Base-by-base conservation (phyloP, 2,113 vertebrate species). In the Colinus virginianus region DNA sequence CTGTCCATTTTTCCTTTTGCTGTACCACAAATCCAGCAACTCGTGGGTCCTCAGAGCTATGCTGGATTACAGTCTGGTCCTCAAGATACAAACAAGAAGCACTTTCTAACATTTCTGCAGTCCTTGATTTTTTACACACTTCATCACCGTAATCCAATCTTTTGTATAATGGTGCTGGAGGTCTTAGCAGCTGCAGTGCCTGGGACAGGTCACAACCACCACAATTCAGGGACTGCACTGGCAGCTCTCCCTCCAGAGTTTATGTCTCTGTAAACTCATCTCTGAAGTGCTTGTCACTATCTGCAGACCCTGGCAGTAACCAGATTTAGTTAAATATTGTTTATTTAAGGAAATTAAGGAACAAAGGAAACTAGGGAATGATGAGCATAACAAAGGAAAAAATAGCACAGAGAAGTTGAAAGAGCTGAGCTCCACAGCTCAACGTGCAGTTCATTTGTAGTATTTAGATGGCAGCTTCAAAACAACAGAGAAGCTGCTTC, bases 161-260 rank as follows among this genome's bases (percentile, higher is more conserved):
- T 69, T 45, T 38, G n/a, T 28, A 77, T 23, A 20, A 74, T 36
- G 42, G 26, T 55, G 36, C 5, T 2, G 51, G 59, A 66, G 20
- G 36, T 2, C 38, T 13, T 13, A 11, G 6, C 7, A 81, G 28
- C 11, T 14, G 48, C 32, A 9, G 78, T 68, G 26, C 30, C 26
- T 40, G 17, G 30, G 22, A 56, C 1, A n/a, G 32, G 30, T 16
- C 72, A 21, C 36, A 76, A 63, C 3, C 1, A 3, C n/a, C 36
- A 72, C 10, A 77, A 26, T 19, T 76, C 0, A 0, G 42, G 45
- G 6, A 74, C 4, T 72, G 30, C 13, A 61, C 8, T 0, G 0
- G n/a, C 7, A 78, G 23, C 26, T 67, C 18, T 58, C 43, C 5
- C n/a, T 56, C 12, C 26, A 77, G 30, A 17, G 40, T 40, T 40